phyloP scores from a whole-genome alignment of 2,797 vertebrate genomes.

The Fistularia tabacaria region DNA sequence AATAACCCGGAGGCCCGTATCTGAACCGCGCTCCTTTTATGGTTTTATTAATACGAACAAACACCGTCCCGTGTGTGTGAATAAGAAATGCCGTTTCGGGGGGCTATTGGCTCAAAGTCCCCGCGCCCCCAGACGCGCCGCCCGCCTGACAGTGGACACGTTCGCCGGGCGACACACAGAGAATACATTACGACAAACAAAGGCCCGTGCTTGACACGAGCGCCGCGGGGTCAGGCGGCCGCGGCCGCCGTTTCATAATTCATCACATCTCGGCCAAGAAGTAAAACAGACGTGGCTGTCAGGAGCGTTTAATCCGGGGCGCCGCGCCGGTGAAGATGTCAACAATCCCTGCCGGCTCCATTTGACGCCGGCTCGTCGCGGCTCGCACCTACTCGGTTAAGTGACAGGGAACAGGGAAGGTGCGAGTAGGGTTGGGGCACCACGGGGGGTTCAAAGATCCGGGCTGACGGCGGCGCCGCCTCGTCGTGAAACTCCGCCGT shows the following conservation, averaged over 20 bases:
- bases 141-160: constrained; percentile 31
- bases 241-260: constrained; percentile 45
- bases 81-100: constrained; percentile 39
- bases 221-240: constrained; percentile 13
- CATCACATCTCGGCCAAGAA: constrained; percentile 41
- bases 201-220: constrained; percentile 23
- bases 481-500: neutral
- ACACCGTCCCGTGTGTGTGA: constrained; percentile 31
- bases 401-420: constrained; percentile 30
- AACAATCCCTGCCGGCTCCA: constrained; percentile 50
- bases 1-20: constrained; percentile 45
- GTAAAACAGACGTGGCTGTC: constrained; percentile 48
- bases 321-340: constrained; percentile 43
- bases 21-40: constrained; percentile 33
- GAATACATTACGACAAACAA: constrained; percentile 17
- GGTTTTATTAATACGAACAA: constrained; percentile 50
- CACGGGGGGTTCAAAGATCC: neutral
- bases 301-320: constrained; percentile 36
- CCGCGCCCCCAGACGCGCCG: constrained; percentile 19
- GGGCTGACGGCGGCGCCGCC: constrained; percentile 14
- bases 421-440: constrained; percentile 8
- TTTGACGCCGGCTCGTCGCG: constrained; percentile 36
- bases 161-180: constrained; percentile 19
- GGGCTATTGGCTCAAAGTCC: constrained; percentile 4
- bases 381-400: constrained; percentile 44